phyloP scores from a whole-genome alignment of 2,113 vertebrate species.

The Microcebus griseorufus region DNA sequence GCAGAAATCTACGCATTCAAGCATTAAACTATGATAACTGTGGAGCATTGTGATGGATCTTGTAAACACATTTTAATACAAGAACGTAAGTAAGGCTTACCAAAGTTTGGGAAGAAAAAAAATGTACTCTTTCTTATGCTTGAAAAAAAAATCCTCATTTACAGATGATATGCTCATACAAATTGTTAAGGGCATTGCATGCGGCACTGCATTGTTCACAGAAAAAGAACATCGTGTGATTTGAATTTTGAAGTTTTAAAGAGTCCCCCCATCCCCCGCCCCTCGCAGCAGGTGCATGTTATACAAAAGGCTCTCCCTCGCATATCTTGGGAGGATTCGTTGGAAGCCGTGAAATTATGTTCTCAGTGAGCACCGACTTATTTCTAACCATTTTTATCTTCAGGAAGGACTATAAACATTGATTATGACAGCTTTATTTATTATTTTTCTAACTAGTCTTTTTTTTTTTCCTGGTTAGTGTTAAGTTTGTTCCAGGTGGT shows the following conservation, averaged over 20 bases:
- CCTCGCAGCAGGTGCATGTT: background rate
- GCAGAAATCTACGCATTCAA: background rate
- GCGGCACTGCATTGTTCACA: background rate
- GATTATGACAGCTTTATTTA: background rate
- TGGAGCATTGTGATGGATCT: background rate
- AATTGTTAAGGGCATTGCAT: background rate
- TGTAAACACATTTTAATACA: conserved; percentile 29
- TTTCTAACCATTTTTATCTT: conserved; percentile 4
- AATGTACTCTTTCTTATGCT: background rate
- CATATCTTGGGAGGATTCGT: background rate
- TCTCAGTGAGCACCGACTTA: background rate
- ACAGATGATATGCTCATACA: background rate
- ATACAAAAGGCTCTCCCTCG: background rate
- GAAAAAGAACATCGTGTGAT: background rate
- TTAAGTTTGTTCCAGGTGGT: background rate
- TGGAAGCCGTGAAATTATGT: background rate
- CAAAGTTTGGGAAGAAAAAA: background rate
- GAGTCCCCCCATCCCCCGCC: background rate
- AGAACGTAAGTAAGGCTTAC: background rate
- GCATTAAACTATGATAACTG: background rate
- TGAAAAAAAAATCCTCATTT: background rate
- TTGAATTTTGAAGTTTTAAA: background rate
- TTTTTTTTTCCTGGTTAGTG: background rate
- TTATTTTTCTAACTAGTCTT: background rate
- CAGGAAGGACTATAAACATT: background rate